Conservation (phyloP, 2,113 vertebrate genomes). For the Brienomyrus longianalis region DNA sequence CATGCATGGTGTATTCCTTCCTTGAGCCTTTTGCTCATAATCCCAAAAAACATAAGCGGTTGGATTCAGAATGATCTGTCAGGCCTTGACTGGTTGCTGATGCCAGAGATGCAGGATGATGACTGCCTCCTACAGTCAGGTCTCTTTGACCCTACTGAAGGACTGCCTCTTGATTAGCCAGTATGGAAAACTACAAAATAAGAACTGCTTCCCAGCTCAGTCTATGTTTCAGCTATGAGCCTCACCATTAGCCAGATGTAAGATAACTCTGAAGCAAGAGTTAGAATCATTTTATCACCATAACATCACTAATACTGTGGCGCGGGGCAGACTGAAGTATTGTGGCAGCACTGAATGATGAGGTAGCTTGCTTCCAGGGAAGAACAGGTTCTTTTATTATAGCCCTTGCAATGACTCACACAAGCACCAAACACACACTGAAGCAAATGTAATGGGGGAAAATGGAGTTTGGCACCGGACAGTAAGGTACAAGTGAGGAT, state of each 20-base stretch:
- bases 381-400: too few species aligned
- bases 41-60: background rate
- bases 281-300: background rate
- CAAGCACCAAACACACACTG: too few species aligned
- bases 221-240: background rate
- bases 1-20: background rate
- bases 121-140: background rate
- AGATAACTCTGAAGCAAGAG: background rate
- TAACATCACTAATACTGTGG: background rate
- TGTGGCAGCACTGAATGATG: too few species aligned
- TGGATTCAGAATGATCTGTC: background rate
- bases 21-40: background rate
- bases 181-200: background rate
- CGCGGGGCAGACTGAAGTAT: too few species aligned
- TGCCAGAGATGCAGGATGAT: background rate
- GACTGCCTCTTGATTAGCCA: background rate
- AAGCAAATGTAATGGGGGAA: too few species aligned
- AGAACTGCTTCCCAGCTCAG: background rate
- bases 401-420: too few species aligned
- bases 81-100: background rate
- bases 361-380: too few species aligned
- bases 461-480: too few species aligned
- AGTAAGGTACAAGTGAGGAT: too few species aligned
- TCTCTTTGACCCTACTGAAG: background rate
- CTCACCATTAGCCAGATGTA: background rate